These are phyloP conservation scores for Idaea dimidiata DNA, from an alignment of 2,888 invertebrate genomes.

Conservation along the genomic window DNA sequence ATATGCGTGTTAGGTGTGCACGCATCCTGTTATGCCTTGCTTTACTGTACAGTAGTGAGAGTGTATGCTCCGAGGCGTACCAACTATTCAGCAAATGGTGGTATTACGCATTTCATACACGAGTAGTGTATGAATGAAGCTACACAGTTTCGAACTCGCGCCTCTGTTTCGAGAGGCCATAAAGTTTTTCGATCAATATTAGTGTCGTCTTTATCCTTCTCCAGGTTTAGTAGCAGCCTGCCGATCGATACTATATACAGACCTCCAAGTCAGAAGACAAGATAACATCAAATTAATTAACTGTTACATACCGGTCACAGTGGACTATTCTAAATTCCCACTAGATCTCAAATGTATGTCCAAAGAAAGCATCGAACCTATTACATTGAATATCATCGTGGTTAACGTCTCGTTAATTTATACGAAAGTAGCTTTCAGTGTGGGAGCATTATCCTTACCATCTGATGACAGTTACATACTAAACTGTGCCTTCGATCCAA, in stretches of 20 bases:
- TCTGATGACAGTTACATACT: slow-evolving; percentile 71
- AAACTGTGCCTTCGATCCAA: slow-evolving; percentile 72
- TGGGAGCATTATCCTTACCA: slow-evolving; percentile 79
- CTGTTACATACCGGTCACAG: slow-evolving; percentile 50
- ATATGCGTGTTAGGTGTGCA: no score
- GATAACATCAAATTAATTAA: slow-evolving; percentile 58
- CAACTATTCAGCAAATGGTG: no score
- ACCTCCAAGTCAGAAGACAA: slow-evolving; percentile 80
- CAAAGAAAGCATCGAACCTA: slow-evolving; percentile 47
- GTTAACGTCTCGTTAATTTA: slow-evolving; percentile 50
- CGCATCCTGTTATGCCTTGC: no score
- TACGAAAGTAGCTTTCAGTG: slow-evolving; percentile 55
- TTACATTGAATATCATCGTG: slow-evolving; percentile 62
- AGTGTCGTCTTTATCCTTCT: slow-evolving; percentile 25
- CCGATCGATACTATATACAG: slow-evolving; percentile 83
- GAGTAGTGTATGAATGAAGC: no score
- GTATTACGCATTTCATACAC: no score
- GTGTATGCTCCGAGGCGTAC: no score
- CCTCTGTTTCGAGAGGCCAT: no score
- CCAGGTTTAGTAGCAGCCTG: slow-evolving; percentile 85
- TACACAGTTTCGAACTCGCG: no score
- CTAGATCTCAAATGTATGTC: slow-evolving; percentile 77
- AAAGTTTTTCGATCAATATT: no score
- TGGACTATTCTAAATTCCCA: slow-evolving; percentile 51
- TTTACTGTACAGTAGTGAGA: no score